These are phyloP conservation scores for Sceliomorpha sp. DNA, from an alignment of 2,888 invertebrate genomes.

Conservation along the genomic window DNA sequence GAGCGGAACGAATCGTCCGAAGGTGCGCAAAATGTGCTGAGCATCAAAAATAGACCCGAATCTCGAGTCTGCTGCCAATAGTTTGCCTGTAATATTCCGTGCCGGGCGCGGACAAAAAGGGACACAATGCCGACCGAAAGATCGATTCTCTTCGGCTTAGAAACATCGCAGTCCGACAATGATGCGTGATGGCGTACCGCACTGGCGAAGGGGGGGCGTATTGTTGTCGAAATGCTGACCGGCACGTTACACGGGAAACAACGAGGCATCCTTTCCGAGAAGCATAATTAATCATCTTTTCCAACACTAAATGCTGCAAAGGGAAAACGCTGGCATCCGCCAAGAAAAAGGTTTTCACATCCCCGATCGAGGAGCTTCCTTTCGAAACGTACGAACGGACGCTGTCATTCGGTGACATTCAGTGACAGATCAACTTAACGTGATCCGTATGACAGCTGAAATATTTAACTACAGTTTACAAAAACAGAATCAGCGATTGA, in stretches of 20 bases:
- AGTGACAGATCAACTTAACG: too few species aligned
- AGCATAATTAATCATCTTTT: slow-evolving; percentile 76
- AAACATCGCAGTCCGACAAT: slow-evolving; percentile 38
- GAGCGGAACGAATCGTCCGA: too few species aligned
- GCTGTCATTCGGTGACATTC: too few species aligned
- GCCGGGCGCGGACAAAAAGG: slow-evolving; percentile 73
- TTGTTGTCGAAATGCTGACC: slow-evolving; percentile 68
- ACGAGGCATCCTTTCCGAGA: slow-evolving; percentile 69
- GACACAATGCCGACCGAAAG: slow-evolving; percentile 75
- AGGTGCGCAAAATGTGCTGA: slow-evolving; percentile 45
- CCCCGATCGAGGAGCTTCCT: slow-evolving; percentile 22
- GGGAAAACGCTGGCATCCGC: slow-evolving; percentile 28
- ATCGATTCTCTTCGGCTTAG: slow-evolving; percentile 77
- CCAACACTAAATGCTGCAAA: slow-evolving; percentile 27
- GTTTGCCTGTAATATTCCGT: slow-evolving; percentile 72
- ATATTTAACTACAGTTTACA: too few species aligned
- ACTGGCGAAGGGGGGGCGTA: slow-evolving; percentile 57
- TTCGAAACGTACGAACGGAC: not conserved
- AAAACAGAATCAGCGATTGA: too few species aligned
- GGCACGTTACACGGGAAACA: slow-evolving; percentile 66
- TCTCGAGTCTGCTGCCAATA: slow-evolving; percentile 64
- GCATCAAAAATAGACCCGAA: slow-evolving; percentile 22
- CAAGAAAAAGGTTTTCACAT: slow-evolving; percentile 34
- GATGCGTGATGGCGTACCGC: slow-evolving; percentile 37
- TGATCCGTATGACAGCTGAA: too few species aligned